Conservation (phyloP, 2,797 vertebrate genomes). For the Toxotes lorentzi region DNA sequence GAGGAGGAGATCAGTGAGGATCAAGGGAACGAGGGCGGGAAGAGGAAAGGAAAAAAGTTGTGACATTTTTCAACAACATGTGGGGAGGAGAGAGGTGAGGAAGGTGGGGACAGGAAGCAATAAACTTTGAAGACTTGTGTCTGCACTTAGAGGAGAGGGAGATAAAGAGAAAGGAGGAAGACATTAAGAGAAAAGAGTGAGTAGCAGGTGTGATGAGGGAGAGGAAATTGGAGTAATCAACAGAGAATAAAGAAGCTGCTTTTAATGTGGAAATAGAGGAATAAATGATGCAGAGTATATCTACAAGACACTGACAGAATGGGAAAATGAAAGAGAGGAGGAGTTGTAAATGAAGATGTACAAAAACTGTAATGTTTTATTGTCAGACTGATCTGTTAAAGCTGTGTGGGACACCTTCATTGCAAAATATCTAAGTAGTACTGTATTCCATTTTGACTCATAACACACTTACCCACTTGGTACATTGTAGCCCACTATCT, state of each 20-base stretch:
- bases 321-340: background rate
- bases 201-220: background rate
- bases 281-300: background rate
- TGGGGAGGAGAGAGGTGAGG: background rate
- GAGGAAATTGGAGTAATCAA: background rate
- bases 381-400: background rate
- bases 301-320: constrained; percentile 5
- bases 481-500: background rate
- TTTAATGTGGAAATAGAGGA: background rate
- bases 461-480: background rate
- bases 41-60: constrained; percentile 55
- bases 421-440: constrained; percentile 6
- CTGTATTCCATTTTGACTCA: constrained; percentile 3
- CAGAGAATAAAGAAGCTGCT: background rate
- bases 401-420: background rate
- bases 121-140: background rate
- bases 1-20: constrained; percentile 40
- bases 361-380: background rate
- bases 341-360: constrained; percentile 2
- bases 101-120: background rate
- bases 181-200: background rate
- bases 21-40: constrained; percentile 27
- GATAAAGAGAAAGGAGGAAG: background rate
- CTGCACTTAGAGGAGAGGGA: background rate
- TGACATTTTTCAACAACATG: constrained; percentile 5